These are phyloP conservation scores for Ciconia boyciana DNA, from an alignment of 2,113 vertebrate species.

Conservation along the genomic window DNA sequence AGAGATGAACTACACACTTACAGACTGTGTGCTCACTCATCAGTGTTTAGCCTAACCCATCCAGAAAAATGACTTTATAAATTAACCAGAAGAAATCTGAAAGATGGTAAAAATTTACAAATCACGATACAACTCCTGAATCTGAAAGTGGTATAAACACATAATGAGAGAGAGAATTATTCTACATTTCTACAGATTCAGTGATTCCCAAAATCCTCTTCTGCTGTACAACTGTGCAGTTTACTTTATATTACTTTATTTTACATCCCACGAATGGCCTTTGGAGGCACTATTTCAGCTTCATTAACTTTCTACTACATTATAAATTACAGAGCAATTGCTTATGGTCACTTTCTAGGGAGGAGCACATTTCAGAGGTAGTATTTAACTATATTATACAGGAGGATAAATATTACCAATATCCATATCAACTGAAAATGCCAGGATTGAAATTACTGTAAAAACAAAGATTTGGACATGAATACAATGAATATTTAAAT, in stretches of 20 bases:
- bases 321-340: constrained; percentile 34
- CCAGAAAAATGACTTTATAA: not conserved
- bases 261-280: not conserved
- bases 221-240: not conserved
- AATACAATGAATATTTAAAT: not conserved
- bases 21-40: not conserved
- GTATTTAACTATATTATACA: not conserved
- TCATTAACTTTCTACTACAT: constrained; percentile 31
- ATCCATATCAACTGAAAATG: not conserved
- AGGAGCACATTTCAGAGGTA: not conserved
- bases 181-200: not conserved
- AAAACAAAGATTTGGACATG: not conserved
- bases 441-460: not conserved
- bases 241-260: not conserved
- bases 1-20: not conserved
- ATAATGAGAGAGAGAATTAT: not conserved
- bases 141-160: not conserved
- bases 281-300: constrained; percentile 33
- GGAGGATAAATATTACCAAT: constrained; percentile 1
- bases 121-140: not conserved
- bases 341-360: not conserved
- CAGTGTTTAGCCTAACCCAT: not conserved
- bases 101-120: not conserved
- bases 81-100: not conserved
- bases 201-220: not conserved